These are phyloP conservation scores for Miniopterus natalensis DNA, from an alignment of 2,113 vertebrate species.

Conservation along the genomic window DNA sequence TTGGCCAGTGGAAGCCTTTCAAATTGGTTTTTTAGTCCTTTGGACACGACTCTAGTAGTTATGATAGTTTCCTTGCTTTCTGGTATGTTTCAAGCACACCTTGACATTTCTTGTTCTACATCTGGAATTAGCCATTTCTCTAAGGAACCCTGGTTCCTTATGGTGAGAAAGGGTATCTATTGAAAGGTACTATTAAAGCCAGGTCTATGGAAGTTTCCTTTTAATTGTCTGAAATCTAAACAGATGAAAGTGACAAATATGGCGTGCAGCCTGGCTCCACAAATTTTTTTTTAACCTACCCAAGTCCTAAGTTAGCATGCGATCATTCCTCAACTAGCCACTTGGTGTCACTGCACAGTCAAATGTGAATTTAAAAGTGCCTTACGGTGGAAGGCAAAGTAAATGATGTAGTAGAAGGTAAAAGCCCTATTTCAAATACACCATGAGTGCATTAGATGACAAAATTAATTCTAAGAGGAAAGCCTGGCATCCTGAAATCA, in stretches of 20 bases:
- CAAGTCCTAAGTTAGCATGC: not conserved
- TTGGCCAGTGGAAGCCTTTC: not conserved
- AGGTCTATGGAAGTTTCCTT: not conserved
- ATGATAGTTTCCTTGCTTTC: not conserved
- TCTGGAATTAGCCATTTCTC: not conserved
- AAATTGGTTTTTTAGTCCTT: not conserved
- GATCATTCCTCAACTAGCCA: conserved; percentile 47
- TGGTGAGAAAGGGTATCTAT: not conserved
- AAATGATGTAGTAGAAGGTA: not conserved
- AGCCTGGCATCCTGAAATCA: not conserved
- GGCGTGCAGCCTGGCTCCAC: not conserved
- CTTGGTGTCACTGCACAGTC: conserved; percentile 68
- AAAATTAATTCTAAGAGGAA: conserved; percentile 15
- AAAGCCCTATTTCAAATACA: not conserved
- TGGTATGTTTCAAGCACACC: not conserved
- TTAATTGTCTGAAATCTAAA: conserved; percentile 23
- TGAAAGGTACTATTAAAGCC: conserved; percentile 13
- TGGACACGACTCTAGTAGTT: not conserved
- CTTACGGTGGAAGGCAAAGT: not conserved
- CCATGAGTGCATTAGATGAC: not conserved
- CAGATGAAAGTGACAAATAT: not conserved
- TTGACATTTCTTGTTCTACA: not conserved
- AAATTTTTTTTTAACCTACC: not conserved
- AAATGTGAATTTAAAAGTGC: not conserved
- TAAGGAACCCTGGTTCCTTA: not conserved